Conservation (phyloP, 2,888 invertebrate species). For the Phanerotoma sp. region DNA sequence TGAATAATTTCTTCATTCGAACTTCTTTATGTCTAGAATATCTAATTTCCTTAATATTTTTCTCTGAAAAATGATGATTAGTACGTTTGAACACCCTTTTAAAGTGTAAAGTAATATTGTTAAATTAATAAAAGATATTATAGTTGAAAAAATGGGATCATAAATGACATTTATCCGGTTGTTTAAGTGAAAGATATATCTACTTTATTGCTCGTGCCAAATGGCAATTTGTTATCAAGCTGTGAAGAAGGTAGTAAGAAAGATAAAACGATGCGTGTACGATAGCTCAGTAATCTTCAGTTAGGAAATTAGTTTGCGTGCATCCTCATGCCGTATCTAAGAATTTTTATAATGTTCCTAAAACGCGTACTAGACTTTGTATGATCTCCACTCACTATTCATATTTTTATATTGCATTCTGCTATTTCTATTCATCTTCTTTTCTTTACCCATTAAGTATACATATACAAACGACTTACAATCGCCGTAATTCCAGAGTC, state of each 20-base stretch:
- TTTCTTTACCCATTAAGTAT: not conserved
- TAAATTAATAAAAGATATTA: too few species aligned
- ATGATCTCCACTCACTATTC: not conserved
- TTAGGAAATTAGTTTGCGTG: constrained; percentile 23
- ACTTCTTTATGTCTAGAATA: too few species aligned
- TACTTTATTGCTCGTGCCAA: constrained; percentile 20
- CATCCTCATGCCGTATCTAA: constrained; percentile 14
- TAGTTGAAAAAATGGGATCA: constrained; percentile 6
- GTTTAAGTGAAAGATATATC: constrained; percentile 17
- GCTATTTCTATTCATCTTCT: constrained; percentile 4
- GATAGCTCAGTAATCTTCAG: constrained; percentile 9
- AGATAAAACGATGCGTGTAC: constrained; percentile 20
- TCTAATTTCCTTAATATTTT: too few species aligned
- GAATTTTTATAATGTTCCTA: constrained; percentile 17
- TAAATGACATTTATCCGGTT: constrained; percentile 18
- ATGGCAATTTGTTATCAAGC: constrained; percentile 17
- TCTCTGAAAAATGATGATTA: not conserved
- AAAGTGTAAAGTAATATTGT: not conserved
- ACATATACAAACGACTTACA: not conserved
- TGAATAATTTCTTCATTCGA: too few species aligned
- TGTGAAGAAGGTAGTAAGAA: not conserved
- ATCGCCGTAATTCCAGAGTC: constrained; percentile 14
- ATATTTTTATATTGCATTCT: constrained; percentile 2
- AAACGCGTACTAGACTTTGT: constrained; percentile 5
- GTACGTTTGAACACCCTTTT: not conserved